Evolutionary conservation across 2,797 vertebrate species (phyloP), one percentile per base, ranked within the genome.

Genomic region (Anisognathus igniventris): DNA sequence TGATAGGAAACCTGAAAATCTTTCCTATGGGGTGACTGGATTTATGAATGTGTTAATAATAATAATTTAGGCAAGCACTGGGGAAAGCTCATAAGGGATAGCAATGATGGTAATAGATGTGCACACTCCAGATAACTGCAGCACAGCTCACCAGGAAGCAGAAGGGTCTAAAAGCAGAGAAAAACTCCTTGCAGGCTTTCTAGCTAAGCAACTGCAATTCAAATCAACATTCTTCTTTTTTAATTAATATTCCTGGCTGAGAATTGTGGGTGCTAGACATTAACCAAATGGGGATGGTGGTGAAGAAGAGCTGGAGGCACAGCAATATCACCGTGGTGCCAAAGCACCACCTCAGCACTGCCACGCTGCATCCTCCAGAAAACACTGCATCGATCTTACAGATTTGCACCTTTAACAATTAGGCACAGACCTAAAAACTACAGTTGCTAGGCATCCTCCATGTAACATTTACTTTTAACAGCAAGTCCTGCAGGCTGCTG

Each of bases 371-470:
- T 51, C 74, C 62, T 80, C 61, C 84, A 89, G 65, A 57, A 85
- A 84, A 85, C n/a, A 67, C 86, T 42, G 78, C 71, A 82, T 24
- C 61, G 33, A 37, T 67, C 67, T 57, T 57, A 91, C 84, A 74
- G 92, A 87, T 95, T 72, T 88, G 88, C 72, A 94, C 94, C 92
- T 95, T 94, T 44, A 86, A 89, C 72, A 68, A 47, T 71, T 65
- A 91, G 94, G 93, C 93, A 96, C 54, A 93, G 76, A 89, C 66
- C 39, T 83, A 51, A 75, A 65, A 86, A 62, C 56, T 71, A 85
- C 93, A 96, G 92, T 97, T 96, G 93, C 95, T 95, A 95, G 91
- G 93, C 94, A 96, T 89, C 87, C 75, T 92, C 73, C 85, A 75
- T 44, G 56, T 86, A 95, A 72, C 85, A 64, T 81, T 91, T 85